These are phyloP conservation scores for Spialia ferax DNA, from an alignment of 2,888 invertebrate species.

Conservation along the genomic window DNA sequence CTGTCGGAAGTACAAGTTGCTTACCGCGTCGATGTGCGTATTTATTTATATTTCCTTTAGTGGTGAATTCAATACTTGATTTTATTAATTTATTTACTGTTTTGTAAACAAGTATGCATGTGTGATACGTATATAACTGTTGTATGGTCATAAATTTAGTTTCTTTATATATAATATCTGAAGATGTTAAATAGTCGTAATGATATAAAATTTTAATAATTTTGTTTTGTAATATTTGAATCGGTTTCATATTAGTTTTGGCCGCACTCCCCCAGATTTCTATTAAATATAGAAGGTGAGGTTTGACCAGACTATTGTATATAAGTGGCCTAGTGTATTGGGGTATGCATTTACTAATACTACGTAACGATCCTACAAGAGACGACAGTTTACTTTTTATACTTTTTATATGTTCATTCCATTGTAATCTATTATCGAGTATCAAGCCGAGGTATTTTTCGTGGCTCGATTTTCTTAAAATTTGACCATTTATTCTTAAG, in stretches of 20 bases:
- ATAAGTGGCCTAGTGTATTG: neutral
- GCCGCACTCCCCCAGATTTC: neutral
- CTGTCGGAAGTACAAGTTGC: neutral
- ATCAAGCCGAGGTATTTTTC: neutral
- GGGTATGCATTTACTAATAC: neutral
- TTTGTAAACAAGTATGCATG: neutral
- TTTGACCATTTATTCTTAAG: neutral
- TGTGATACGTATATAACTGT: neutral
- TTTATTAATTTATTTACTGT: neutral
- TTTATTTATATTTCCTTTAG: neutral
- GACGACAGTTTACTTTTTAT: constrained; percentile 6
- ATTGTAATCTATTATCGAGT: neutral
- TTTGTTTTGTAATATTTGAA: neutral
- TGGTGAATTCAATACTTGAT: neutral
- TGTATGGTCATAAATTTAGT: neutral
- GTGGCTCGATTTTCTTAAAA: neutral
- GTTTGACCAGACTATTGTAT: neutral
- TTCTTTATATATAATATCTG: neutral
- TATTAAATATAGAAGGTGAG: neutral
- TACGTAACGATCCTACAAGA: neutral
- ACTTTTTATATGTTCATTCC: constrained; percentile 8
- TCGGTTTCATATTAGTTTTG: neutral
- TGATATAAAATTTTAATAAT: neutral
- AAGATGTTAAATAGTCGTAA: neutral
- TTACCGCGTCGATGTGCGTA: neutral